Base-by-base conservation (phyloP, 2,888 invertebrate genomes). In the Anaspis maculata region DNA sequence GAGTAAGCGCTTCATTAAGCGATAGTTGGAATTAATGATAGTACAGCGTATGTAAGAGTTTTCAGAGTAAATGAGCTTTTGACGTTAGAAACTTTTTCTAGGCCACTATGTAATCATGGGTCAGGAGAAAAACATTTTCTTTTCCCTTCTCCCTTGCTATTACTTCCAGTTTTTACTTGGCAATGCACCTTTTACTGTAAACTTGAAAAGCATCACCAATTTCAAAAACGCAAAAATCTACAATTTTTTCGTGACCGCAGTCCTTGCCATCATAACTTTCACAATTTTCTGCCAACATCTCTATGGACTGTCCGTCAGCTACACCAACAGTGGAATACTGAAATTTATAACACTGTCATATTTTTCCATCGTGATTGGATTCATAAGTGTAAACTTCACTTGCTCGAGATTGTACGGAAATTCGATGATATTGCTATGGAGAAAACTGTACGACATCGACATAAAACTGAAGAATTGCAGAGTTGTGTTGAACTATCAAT, bases 181-280 rank as follows among this genome's bases (percentile, higher is more conserved):
- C 11, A 23, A 29, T 25, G 23, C 29, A 11, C 37, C 37, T 2
- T 21, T 32, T 11, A 37, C 32, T 32, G 21, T 32, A 26, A 25
- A 14, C 15, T 23, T 9, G 3, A 3, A 16, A 9, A 29, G 12
- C 3, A 10, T 4, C 13, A n/a, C 22, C 5, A 19, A 13, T 13
- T n/a, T 19, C n/a, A 13, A 6, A 9, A 2, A 32, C 13, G 15
- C 29, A 21, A 12, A 4, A 1, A 15, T 26, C 9, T 37, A 37
- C 10, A 28, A 37, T 24, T 30, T 32, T 6, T 25, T 27, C 4
- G 21, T 28, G 5, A 13, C 26, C 5, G 15, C 13, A 2, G 25
- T n/a, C 9, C 16, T 13, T 26, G n/a, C n/a, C n/a, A n/a, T n/a
- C n/a, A n/a, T n/a, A n/a, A n/a, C n/a, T n/a, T n/a, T n/a, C n/a